phyloP scores from a whole-genome alignment of 1,140 invertebrate species.

The Hermetia illucens region DNA sequence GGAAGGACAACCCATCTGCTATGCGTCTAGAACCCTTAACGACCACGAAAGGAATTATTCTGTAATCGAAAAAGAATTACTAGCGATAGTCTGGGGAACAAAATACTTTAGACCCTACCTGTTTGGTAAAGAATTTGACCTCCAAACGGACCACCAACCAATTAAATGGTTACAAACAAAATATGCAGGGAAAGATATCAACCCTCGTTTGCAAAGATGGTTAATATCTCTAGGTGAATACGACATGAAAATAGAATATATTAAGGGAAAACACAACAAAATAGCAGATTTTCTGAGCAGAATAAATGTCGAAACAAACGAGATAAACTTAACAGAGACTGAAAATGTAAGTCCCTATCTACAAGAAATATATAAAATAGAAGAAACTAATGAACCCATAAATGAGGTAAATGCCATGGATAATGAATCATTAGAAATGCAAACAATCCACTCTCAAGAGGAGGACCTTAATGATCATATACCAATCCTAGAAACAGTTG shows the following conservation, averaged over 20 bases:
- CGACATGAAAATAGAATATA: slow-evolving; percentile 7
- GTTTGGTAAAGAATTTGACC: slow-evolving; percentile 5
- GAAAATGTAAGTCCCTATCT: too few relatives aligned
- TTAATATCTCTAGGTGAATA: slow-evolving; percentile 7
- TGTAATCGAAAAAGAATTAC: slow-evolving; percentile 6
- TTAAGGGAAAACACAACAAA: slow-evolving; percentile 9
- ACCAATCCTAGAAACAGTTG: too few relatives aligned
- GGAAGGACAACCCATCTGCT: slow-evolving; percentile 3
- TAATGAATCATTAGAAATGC: too few relatives aligned
- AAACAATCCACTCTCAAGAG: too few relatives aligned
- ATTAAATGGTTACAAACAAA: slow-evolving; percentile 7
- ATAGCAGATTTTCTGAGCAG: slow-evolving; percentile 7
- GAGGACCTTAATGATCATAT: too few relatives aligned
- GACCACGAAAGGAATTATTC: slow-evolving; percentile 6
- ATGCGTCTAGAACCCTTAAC: slow-evolving; percentile 2
- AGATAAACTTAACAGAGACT: slow-evolving; percentile 4
- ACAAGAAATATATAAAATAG: too few relatives aligned
- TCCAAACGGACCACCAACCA: slow-evolving; percentile 4
- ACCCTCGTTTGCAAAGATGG: slow-evolving; percentile 6
- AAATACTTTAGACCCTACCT: slow-evolving; percentile 8
- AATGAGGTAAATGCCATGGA: too few relatives aligned
- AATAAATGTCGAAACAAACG: not conserved
- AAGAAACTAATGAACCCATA: too few relatives aligned
- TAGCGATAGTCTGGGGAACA: slow-evolving; percentile 5
- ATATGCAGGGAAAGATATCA: not conserved